Base-by-base conservation (phyloP, 2,797 vertebrate species). In the Urocyon cinereoargenteus region DNA sequence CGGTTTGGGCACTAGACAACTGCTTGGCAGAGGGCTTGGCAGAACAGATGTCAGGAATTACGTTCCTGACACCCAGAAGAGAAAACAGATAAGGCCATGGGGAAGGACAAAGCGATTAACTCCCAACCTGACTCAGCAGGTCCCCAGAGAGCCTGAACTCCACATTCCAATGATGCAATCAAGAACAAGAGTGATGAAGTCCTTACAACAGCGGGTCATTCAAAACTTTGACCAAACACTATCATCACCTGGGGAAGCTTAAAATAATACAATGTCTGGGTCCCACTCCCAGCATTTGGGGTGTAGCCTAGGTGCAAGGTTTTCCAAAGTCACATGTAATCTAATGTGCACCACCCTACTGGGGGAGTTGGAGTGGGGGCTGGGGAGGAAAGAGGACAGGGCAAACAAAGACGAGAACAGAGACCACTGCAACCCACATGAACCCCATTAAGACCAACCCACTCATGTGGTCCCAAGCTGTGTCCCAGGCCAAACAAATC, bases 391-490 rank as follows among this genome's bases (percentile, higher is more conserved):
- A 55, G 31, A 64, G 16, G 40, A 87, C 89, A 94, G 34, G 7
- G 12, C 40, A 96, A 87, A 96, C 84, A 96, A 95, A 93, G 55
- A 75, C 87, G 73, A 93, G 64, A 68, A 40, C 57, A 91, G 73
- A 94, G 78, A 77, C 57, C 72, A 31, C 9, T 5, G 11, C 7
- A 4, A 92, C 90, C 87, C 96, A 94, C 68, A 73, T 13, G 93
- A 83, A 86, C 59, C 64, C 83, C 82, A 77, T 92, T 91, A 96
- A 92, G 86, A 86, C 66, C 88, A 92, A 19, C 36, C 70, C 68
- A 45, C 78, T 86, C 97, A 97, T 87, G 91, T 96, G 94, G 95
- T 77, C 93, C 84, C 93, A 96, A 97, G 86, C 92, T 96, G 96
- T 64, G 66, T 57, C 87, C 78, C 82, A 81, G 0, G n/a, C 62